These are phyloP conservation scores for Lucifuga dentata DNA, from an alignment of 2,113 vertebrate species.

Conservation along the genomic window DNA sequence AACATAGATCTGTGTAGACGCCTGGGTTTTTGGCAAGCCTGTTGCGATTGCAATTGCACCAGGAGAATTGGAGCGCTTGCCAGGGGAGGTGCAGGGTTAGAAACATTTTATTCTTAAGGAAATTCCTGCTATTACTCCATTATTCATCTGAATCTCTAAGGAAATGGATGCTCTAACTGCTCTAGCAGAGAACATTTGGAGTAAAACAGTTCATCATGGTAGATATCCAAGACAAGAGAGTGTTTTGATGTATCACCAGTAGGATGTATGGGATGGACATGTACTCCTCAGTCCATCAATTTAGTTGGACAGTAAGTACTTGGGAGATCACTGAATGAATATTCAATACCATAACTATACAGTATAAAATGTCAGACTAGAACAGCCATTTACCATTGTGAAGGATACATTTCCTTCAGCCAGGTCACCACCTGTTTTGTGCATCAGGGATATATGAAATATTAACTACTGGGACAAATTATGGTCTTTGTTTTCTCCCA, in stretches of 20 bases:
- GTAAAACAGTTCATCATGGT: slow-evolving; percentile 64
- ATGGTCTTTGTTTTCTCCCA: slow-evolving; percentile 53
- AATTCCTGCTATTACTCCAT: slow-evolving; percentile 81
- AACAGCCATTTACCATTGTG: slow-evolving; percentile 42
- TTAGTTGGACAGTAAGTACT: slow-evolving; percentile 66
- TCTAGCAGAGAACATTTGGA: slow-evolving; percentile 73
- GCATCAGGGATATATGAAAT: slow-evolving; percentile 67
- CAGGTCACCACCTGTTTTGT: slow-evolving; percentile 73
- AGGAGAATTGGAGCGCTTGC: slow-evolving; percentile 64
- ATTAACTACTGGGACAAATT: slow-evolving; percentile 67
- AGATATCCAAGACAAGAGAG: slow-evolving; percentile 56
- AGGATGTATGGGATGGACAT: slow-evolving; percentile 65
- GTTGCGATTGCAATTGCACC: slow-evolving; percentile 49
- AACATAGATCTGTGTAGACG: slow-evolving; percentile 69
- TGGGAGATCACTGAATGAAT: slow-evolving; percentile 60
- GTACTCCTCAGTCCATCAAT: slow-evolving; percentile 70
- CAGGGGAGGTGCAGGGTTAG: slow-evolving; percentile 77
- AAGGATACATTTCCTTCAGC: slow-evolving; percentile 49
- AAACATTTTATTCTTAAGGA: slow-evolving; percentile 80
- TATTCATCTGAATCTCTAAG: slow-evolving; percentile 77
- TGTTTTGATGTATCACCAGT: slow-evolving; percentile 62
- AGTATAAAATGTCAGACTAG: slow-evolving; percentile 51
- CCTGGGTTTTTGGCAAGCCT: slow-evolving; percentile 61
- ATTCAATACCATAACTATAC: slow-evolving; percentile 64
- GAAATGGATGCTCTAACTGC: slow-evolving; percentile 73